phyloP scores from a whole-genome alignment of 2,888 invertebrate genomes.

The Cantharis lateralis region DNA sequence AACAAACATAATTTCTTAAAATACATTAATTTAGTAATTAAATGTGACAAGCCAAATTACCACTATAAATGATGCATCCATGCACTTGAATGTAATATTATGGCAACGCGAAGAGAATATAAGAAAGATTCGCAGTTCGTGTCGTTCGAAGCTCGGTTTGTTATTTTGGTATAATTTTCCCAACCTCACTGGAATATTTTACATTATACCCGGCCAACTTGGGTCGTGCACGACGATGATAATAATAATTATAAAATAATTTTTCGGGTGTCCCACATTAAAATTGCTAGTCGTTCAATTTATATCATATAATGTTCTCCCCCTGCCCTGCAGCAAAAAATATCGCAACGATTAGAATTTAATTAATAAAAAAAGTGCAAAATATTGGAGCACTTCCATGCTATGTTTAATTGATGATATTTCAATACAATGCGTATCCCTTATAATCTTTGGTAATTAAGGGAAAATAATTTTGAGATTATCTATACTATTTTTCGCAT shows the following conservation, averaged over 20 bases:
- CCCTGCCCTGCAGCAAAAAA: neutral
- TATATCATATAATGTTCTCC: neutral
- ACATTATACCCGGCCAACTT: neutral
- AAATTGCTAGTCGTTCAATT: neutral
- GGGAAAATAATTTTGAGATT: constrained; percentile 4
- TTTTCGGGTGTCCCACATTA: neutral
- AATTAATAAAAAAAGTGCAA: neutral
- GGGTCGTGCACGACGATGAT: neutral
- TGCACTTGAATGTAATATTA: constrained; percentile 35
- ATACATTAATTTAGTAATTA: constrained; percentile 39
- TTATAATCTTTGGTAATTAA: neutral
- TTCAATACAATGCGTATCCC: neutral
- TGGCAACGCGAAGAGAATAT: constrained; percentile 30
- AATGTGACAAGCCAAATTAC: constrained; percentile 39
- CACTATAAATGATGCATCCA: constrained; percentile 40
- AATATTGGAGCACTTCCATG: neutral
- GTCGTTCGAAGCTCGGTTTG: neutral
- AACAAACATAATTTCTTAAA: neutral
- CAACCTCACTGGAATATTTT: neutral
- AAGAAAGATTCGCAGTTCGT: constrained; percentile 5
- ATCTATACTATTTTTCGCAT: constrained; percentile 17
- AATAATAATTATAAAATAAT: neutral
- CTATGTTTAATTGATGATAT: neutral
- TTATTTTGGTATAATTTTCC: neutral
- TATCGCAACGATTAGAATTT: neutral